Evolutionary conservation across 2,888 invertebrate genomes (phyloP).

Genomic region (Nephrotoma appendiculata): DNA sequence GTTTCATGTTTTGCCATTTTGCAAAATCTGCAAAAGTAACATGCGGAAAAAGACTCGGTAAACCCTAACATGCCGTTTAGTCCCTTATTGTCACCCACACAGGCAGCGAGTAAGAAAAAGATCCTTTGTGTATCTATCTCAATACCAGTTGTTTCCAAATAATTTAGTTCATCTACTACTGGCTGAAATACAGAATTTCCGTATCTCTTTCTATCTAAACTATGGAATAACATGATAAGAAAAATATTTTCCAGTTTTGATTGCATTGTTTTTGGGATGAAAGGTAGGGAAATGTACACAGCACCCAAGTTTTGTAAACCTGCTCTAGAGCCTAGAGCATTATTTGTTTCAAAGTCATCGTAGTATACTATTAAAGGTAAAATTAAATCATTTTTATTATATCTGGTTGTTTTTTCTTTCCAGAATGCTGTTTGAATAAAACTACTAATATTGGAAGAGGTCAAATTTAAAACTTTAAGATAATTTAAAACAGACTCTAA

Average conservation of each 20-base stretch:
- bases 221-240: not conserved
- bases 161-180: no score
- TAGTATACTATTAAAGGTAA: conserved; percentile 7
- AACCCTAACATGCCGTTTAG: no score
- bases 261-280: not conserved
- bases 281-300: not conserved
- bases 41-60: no score
- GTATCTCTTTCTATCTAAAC: no score
- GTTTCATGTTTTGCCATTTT: no score
- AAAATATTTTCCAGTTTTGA: conserved; percentile 7
- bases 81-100: no score
- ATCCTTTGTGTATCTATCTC: no score
- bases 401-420: not conserved
- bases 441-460: not conserved
- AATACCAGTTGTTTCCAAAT: no score
- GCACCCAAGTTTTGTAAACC: not conserved
- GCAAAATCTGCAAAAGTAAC: no score
- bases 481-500: not conserved
- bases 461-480: not conserved
- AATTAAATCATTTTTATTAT: not conserved
- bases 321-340: conserved; percentile 8
- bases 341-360: conserved; percentile 9
- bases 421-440: not conserved
- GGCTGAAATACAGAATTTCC: no score
- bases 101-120: no score